Conservation (phyloP, 2,888 invertebrate genomes). For the Oscheius sp. region DNA sequence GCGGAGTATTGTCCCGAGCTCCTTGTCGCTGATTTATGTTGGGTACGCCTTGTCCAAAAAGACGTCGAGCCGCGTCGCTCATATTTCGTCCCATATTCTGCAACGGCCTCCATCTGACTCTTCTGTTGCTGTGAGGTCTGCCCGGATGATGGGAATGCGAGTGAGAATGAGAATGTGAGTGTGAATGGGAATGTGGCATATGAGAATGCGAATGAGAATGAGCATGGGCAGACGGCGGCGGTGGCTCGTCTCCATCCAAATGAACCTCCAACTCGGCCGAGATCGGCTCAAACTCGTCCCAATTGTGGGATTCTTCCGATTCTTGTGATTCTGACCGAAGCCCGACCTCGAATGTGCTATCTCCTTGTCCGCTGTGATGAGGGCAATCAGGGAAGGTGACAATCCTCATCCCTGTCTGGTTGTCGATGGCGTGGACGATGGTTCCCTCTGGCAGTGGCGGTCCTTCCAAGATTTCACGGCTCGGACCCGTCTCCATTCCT, state of each 20-base stretch:
- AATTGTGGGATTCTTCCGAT: too few species aligned
- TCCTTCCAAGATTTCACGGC: neutral
- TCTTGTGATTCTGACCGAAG: too few species aligned
- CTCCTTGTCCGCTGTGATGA: neutral
- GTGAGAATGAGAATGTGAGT: constrained; percentile 3
- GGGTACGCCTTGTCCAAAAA: constrained; percentile 8
- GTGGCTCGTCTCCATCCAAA: neutral
- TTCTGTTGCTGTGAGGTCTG: neutral
- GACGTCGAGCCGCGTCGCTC: neutral
- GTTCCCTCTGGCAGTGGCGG: neutral
- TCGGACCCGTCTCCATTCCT: too few species aligned
- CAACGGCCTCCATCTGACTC: neutral
- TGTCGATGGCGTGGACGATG: neutral
- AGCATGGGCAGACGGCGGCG: neutral
- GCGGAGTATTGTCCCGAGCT: too few species aligned
- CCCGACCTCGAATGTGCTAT: too few species aligned
- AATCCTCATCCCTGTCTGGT: neutral
- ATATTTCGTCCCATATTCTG: neutral
- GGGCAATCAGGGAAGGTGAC: neutral
- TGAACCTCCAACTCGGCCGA: too few species aligned
- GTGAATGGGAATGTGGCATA: constrained; percentile 5
- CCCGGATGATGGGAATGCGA: neutral
- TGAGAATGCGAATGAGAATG: neutral
- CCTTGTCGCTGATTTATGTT: neutral
- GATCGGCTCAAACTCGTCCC: too few species aligned